phyloP scores from a whole-genome alignment of 2,888 invertebrate genomes.

The Apoderus coryli region DNA sequence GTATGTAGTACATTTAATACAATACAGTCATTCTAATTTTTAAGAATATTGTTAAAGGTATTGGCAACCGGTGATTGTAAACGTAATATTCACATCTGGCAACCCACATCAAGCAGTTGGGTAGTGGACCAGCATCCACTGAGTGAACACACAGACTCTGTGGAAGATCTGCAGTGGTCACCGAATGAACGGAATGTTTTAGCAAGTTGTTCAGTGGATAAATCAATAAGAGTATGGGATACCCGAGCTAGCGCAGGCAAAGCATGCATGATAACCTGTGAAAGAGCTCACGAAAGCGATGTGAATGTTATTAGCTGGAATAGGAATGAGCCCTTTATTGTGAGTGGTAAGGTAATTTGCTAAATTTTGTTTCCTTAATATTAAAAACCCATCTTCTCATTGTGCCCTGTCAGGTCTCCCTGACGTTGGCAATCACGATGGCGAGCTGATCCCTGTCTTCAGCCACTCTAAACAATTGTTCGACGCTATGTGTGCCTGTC shows the following conservation, averaged over 20 bases:
- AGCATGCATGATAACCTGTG: slow-evolving; percentile 81
- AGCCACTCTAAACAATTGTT: too few relatives aligned
- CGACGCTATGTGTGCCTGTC: too few relatives aligned
- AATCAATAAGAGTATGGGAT: slow-evolving; percentile 92
- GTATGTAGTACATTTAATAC: slow-evolving; percentile 34
- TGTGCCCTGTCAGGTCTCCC: too few relatives aligned
- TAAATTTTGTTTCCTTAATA: too few relatives aligned
- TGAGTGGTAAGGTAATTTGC: slow-evolving; percentile 58
- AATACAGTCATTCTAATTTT: too few relatives aligned
- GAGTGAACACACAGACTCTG: slow-evolving; percentile 76
- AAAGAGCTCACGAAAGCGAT: slow-evolving; percentile 79
- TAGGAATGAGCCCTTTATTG: slow-evolving; percentile 73
- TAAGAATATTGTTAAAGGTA: slow-evolving; percentile 46
- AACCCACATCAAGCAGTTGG: slow-evolving; percentile 72
- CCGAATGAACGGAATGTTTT: slow-evolving; percentile 84
- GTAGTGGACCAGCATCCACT: slow-evolving; percentile 80
- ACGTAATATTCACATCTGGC: slow-evolving; percentile 90
- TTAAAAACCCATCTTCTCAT: too few relatives aligned
- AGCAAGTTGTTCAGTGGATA: slow-evolving; percentile 80
- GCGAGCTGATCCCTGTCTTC: too few relatives aligned
- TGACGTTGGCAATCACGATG: too few relatives aligned
- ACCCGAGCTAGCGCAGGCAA: slow-evolving; percentile 70
- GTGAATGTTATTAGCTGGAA: slow-evolving; percentile 99
- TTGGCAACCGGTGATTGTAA: slow-evolving; percentile 90
- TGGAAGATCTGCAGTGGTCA: slow-evolving; percentile 99